A percentile compares a stretch with the other conserved stretches of the same genome.
Evolutionary conservation across 2,888 invertebrate genomes (phyloP).

Genomic region (Petrolisthes cinctipes): DNA sequence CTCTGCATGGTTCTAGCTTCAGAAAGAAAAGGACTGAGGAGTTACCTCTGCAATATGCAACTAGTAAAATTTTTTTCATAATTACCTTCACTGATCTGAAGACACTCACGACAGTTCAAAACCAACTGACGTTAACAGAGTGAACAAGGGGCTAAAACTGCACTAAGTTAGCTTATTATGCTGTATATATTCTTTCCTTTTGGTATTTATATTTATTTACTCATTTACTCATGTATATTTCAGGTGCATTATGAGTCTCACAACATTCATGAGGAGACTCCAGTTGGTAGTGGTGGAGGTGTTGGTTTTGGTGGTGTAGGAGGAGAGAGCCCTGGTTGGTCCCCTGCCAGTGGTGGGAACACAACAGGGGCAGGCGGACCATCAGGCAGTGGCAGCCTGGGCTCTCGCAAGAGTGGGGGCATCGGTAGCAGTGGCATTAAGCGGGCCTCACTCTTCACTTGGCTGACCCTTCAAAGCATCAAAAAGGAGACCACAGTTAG

Average conservation of each 20-base stretch:
- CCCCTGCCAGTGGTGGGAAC: conserved; percentile 30
- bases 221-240: conserved; percentile 11
- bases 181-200: no score
- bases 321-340: conserved; percentile 41
- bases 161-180: no score
- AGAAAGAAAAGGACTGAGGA: no score
- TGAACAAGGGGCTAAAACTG: no score
- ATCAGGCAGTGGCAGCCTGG: not conserved
- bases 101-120: no score
- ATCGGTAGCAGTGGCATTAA: conserved; percentile 47
- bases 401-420: conserved; percentile 35
- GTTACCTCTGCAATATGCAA: no score
- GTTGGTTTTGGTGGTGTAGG: conserved; percentile 21
- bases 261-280: conserved; percentile 76
- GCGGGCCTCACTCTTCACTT: conserved; percentile 87
- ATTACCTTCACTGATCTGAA: no score
- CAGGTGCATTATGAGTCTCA: conserved; percentile 86
- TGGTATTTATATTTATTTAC: no score
- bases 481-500: conserved; percentile 98
- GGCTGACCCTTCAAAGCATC: conserved; percentile 96
- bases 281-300: conserved; percentile 59
- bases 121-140: no score
- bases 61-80: no score
- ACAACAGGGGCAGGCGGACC: conserved; percentile 32
- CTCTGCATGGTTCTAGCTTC: no score